Percentiles rank a stretch among this genome's conserved stretches.
Conservation (phyloP, 2,888 invertebrate genomes). For the Torymus auratus region DNA sequence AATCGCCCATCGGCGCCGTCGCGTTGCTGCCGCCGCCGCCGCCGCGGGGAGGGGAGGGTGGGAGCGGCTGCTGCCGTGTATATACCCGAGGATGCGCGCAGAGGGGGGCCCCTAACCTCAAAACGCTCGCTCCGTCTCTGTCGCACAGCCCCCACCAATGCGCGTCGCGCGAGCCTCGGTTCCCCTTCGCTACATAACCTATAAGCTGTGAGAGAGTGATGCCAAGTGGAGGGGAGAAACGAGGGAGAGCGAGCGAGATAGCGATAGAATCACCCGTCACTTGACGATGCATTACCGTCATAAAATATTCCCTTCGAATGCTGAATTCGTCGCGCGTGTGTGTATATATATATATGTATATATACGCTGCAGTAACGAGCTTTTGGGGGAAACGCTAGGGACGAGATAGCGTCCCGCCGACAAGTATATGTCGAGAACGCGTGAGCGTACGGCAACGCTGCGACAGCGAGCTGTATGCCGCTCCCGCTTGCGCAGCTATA, state of each 20-base stretch:
- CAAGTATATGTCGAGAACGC: neutral
- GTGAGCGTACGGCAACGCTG: neutral
- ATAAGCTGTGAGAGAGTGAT: constrained; percentile 55
- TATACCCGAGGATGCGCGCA: constrained; percentile 25
- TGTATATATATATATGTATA: no score
- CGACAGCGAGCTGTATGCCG: neutral
- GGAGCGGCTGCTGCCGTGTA: constrained; percentile 38
- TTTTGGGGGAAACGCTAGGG: constrained; percentile 8
- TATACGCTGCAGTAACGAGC: constrained; percentile 16
- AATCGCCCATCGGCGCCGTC: constrained; percentile 46
- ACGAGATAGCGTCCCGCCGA: neutral
- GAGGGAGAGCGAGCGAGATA: constrained; percentile 55
- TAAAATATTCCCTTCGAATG: constrained; percentile 20
- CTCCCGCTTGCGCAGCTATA: neutral
- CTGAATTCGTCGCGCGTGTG: neutral
- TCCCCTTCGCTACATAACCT: constrained; percentile 49
- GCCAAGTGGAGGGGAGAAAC: constrained; percentile 40
- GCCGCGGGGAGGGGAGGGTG: constrained; percentile 13
- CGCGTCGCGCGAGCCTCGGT: neutral
- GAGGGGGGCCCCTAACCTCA: constrained; percentile 58
- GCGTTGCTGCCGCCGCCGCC: constrained; percentile 31
- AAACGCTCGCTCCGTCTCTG: constrained; percentile 34
- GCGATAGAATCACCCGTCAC: constrained; percentile 22
- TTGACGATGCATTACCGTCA: constrained; percentile 45
- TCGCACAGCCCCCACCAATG: neutral